phyloP scores from a whole-genome alignment of 2,113 vertebrate genomes.

The Monarcha castaneiventris region DNA sequence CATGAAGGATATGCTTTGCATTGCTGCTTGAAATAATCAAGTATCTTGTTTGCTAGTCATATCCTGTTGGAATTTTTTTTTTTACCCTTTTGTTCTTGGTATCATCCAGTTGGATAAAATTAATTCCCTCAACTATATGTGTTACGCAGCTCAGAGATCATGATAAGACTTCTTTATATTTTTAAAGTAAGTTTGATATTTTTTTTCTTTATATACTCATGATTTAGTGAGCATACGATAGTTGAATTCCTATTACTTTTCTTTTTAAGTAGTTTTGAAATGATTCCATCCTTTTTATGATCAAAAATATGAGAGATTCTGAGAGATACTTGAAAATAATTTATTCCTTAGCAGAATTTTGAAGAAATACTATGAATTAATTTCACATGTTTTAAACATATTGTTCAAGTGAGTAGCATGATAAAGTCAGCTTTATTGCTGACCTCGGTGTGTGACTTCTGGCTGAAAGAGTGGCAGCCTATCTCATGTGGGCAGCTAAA shows the following conservation, averaged over 20 bases:
- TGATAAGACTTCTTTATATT: background rate
- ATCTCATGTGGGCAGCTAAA: background rate
- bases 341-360: background rate
- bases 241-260: background rate
- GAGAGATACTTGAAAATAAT: background rate
- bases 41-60: constrained; percentile 4
- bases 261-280: background rate
- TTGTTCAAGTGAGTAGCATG: background rate
- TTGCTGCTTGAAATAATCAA: constrained; percentile 5
- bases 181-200: background rate
- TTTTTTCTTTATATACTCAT: background rate
- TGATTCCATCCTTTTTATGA: background rate
- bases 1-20: background rate
- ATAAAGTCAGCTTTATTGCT: background rate
- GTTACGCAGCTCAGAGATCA: background rate
- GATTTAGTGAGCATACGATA: background rate
- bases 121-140: background rate
- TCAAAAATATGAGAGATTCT: background rate
- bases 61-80: background rate
- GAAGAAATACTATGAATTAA: background rate
- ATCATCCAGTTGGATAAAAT: background rate
- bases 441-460: background rate
- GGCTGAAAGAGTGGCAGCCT: background rate
- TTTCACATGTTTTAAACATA: background rate
- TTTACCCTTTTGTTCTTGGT: background rate